Conservation (phyloP, 2,797 vertebrate species). For the Arctocebus calabarensis region DNA sequence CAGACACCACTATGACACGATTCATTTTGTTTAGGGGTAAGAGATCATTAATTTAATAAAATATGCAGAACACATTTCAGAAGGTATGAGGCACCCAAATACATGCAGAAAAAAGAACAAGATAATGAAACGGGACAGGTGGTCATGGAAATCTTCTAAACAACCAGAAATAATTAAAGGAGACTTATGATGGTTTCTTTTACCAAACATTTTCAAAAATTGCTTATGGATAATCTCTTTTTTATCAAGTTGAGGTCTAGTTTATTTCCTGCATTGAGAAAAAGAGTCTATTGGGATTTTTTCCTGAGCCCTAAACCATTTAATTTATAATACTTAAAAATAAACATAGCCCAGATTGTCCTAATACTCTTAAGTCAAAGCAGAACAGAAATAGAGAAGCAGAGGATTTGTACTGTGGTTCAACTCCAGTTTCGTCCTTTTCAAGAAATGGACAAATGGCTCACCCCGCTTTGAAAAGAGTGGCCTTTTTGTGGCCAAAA, state of each 20-base stretch:
- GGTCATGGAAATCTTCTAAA: background rate
- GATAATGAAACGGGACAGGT: background rate
- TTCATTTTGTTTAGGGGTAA: conserved; percentile 19
- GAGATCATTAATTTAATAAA: background rate
- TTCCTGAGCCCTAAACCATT: background rate
- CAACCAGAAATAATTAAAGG: background rate
- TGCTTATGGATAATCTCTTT: background rate
- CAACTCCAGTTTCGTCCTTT: background rate
- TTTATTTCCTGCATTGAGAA: background rate
- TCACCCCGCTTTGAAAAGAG: background rate
- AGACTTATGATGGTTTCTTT: background rate
- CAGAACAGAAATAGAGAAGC: background rate
- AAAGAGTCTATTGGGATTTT: background rate
- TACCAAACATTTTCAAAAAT: background rate
- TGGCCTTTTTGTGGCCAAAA: background rate
- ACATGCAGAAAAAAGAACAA: background rate
- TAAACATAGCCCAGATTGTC: background rate
- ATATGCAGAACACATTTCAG: conserved; percentile 25
- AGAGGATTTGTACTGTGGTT: background rate
- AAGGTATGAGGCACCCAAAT: background rate
- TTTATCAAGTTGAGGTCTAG: background rate
- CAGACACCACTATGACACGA: background rate
- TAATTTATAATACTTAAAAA: background rate
- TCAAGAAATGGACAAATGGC: background rate
- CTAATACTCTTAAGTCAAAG: background rate